Evolutionary conservation across 2,888 invertebrate genomes (phyloP).

Genomic region (Torymus auratus): DNA sequence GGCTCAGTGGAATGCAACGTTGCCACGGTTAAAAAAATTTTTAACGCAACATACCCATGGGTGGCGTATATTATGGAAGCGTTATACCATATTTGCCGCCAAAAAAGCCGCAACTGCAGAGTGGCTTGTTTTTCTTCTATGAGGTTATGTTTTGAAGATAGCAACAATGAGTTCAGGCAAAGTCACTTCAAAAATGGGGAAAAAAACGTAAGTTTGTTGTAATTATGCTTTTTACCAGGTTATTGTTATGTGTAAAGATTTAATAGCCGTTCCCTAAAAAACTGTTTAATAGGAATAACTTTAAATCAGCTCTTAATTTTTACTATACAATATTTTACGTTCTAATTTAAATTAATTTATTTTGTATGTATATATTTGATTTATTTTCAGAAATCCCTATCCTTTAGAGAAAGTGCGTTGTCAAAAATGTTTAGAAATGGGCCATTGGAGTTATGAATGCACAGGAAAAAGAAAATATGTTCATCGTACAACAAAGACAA

Average conservation of each 20-base stretch:
- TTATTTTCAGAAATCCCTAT: constrained; percentile 76
- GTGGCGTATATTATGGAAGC: too few species aligned
- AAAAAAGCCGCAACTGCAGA: too few species aligned
- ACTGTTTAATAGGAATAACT: too few species aligned
- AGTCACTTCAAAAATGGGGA: constrained; percentile 60
- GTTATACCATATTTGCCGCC: too few species aligned
- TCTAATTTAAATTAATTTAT: background rate
- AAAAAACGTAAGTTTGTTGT: constrained; percentile 64
- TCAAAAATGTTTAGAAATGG: constrained; percentile 94
- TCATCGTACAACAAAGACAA: constrained; percentile 89
- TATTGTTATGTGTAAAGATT: too few species aligned
- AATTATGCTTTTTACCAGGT: background rate
- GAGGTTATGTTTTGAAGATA: constrained; percentile 32
- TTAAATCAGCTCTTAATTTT: too few species aligned
- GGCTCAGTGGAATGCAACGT: too few species aligned
- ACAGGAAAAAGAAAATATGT: constrained; percentile 92
- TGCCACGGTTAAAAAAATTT: too few species aligned
- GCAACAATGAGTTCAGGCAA: constrained; percentile 53
- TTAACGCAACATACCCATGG: too few species aligned
- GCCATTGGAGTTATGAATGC: constrained; percentile 97
- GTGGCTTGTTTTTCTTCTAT: background rate
- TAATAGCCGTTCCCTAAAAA: too few species aligned
- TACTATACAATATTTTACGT: too few species aligned
- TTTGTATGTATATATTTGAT: background rate
- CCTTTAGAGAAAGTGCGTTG: constrained; percentile 87